Evolutionary conservation across 2,113 vertebrate genomes (phyloP).

Genomic region (Ancistrus triradiatus): DNA sequence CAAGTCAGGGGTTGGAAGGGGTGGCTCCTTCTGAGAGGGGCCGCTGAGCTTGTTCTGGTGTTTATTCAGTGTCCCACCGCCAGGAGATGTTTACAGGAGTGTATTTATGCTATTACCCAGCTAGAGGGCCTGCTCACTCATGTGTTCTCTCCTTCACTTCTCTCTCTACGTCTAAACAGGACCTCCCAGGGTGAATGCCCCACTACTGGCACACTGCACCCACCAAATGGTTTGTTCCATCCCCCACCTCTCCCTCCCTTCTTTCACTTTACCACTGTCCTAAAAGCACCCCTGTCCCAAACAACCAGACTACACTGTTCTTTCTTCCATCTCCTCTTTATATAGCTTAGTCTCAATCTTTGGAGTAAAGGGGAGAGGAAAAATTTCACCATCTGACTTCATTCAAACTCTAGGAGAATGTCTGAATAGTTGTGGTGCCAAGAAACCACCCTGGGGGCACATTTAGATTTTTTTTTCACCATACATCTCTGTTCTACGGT

Average conservation of each 20-base stretch:
- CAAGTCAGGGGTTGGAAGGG: conserved; percentile 65
- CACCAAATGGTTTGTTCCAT: conserved; percentile 40
- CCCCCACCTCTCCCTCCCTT: conserved; percentile 23
- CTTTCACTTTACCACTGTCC: conserved; percentile 34
- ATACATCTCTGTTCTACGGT: conserved; percentile 45
- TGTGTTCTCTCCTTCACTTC: conserved; percentile 43
- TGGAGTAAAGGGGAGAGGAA: conserved; percentile 13
- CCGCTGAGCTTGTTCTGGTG: conserved; percentile 69
- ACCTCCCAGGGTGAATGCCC: conserved; percentile 73
- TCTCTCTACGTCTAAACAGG: conserved; percentile 71
- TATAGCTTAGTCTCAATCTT: conserved; percentile 34
- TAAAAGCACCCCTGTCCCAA: conserved; percentile 27
- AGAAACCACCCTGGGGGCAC: conserved; percentile 46
- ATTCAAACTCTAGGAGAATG: conserved; percentile 45
- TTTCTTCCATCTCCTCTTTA: conserved; percentile 31
- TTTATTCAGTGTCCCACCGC: conserved; percentile 75
- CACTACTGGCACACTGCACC: conserved; percentile 30
- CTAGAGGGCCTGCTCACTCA: conserved; percentile 58
- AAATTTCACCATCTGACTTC: conserved; percentile 41
- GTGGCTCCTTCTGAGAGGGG: conserved; percentile 50
- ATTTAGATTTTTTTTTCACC: conserved; percentile 36
- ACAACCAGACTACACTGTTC: conserved; percentile 26
- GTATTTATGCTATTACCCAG: conserved; percentile 74
- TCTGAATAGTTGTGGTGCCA: conserved; percentile 34
- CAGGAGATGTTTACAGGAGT: conserved; percentile 79